Evolutionary conservation across 1,140 invertebrate species (phyloP), one percentile per base, ranked within the genome.

Genomic region (Portunus trituberculatus): DNA sequence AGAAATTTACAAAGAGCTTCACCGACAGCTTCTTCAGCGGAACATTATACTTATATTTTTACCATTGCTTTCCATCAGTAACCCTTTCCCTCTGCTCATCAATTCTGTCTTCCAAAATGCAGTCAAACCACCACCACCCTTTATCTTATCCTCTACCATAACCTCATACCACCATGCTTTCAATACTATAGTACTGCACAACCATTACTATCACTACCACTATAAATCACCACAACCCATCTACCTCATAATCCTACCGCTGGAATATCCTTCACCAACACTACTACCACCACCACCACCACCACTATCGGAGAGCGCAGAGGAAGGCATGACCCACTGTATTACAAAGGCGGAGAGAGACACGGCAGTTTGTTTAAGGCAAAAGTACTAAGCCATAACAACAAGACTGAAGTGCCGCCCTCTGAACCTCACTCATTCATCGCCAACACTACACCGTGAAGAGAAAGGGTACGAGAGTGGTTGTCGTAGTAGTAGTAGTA

Each of bases 221-320:
- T 0, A 25, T 20, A 59, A 20, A 59, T 10, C 52, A 12, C 16
- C 8, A 59, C 52, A 12, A 59, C 52, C 10, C 52, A 59, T 39
- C 52, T 20, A 59, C 12, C 52, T 59, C 52, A 59, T 20, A 12
- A 59, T 10, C 52, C 16, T 20, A 10, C 52, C 52, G 39, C 39
- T 39, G 39, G 39, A 39, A 39, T 39, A 2, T 59, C 45, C 14
- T 16, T 87, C 16, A 87, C 86, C 86, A 87, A 29, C 28, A 31
- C 29, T 87, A 16, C 16, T n/a, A 39, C 86, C 86, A 87, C n/a
- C 25, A 87, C 25, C 31, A 87, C 86, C 86, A 87, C 31, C 86
- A 16, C 8, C 52, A 59, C 52, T 10, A 59, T 10, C 52, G 52
- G 52, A 20, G 52, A 2, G 12, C 52, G 52, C 10, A 59, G 52